phyloP scores from a whole-genome alignment of 2,888 invertebrate species.

The Argyra leucocephala region DNA sequence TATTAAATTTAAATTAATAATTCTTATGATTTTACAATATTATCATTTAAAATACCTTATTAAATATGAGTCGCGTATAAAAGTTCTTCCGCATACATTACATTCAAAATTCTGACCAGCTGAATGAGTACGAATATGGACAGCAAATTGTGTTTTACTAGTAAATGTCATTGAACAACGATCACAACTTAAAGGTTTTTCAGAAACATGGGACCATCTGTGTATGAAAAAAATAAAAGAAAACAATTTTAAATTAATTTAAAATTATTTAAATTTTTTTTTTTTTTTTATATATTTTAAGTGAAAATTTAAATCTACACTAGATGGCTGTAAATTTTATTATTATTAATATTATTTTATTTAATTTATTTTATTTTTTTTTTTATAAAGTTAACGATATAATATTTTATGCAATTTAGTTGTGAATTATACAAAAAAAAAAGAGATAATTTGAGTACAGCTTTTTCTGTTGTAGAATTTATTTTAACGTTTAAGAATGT shows the following conservation, averaged over 20 bases:
- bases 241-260: background rate
- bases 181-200: slow-evolving; percentile 63
- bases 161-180: slow-evolving; percentile 64
- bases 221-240: slow-evolving; percentile 9
- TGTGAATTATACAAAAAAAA: too few species aligned
- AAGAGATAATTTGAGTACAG: too few species aligned
- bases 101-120: slow-evolving; percentile 63
- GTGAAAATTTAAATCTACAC: too few species aligned
- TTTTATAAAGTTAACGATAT: too few species aligned
- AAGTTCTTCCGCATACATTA: slow-evolving; percentile 62
- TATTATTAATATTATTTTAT: too few species aligned
- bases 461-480: too few species aligned
- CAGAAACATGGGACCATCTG: slow-evolving; percentile 69
- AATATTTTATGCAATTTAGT: too few species aligned
- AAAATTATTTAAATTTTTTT: too few species aligned
- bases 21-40: background rate
- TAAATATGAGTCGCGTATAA: slow-evolving; percentile 67
- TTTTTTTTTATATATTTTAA: too few species aligned
- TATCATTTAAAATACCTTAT: slow-evolving; percentile 48
- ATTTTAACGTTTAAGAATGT: too few species aligned
- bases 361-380: too few species aligned
- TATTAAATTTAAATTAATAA: background rate
- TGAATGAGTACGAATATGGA: slow-evolving; percentile 66
- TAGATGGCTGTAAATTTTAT: too few species aligned
- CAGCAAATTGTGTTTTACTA: slow-evolving; percentile 63